These are phyloP conservation scores for Cardiocondyla obscurior DNA, from an alignment of 1,140 invertebrate genomes.

Conservation along the genomic window DNA sequence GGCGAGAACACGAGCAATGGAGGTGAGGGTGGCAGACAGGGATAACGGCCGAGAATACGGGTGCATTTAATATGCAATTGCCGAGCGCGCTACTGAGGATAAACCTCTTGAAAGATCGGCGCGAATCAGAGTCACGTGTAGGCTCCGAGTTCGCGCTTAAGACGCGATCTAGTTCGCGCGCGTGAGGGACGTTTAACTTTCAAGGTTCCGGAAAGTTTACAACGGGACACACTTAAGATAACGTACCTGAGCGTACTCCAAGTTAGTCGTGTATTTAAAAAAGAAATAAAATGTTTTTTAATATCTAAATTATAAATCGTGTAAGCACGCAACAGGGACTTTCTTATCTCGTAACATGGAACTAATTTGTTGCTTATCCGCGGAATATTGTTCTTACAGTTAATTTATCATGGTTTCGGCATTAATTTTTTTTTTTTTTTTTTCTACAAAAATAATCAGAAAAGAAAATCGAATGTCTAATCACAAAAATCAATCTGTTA, in stretches of 20 bases:
- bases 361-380: not conserved
- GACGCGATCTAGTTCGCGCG: not conserved
- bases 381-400: too few relatives aligned
- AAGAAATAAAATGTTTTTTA: not conserved
- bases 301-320: not conserved
- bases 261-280: not conserved
- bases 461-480: not conserved
- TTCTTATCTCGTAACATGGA: not conserved
- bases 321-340: not conserved
- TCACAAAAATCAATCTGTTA: constrained; percentile 14
- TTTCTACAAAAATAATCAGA: not conserved
- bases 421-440: not conserved
- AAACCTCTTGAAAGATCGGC: constrained; percentile 27
- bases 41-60: constrained; percentile 58
- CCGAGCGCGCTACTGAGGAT: constrained; percentile 27
- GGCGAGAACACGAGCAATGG: constrained; percentile 40
- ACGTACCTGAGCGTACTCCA: not conserved
- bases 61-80: constrained; percentile 71
- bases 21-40: constrained; percentile 17
- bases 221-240: not conserved
- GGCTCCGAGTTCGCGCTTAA: not conserved
- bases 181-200: not conserved
- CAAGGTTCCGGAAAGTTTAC: not conserved
- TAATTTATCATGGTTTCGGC: not conserved
- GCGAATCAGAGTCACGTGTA: constrained; percentile 8